Conservation (phyloP, 2,113 vertebrate species). For the Oncorhynchus tshawytscha region DNA sequence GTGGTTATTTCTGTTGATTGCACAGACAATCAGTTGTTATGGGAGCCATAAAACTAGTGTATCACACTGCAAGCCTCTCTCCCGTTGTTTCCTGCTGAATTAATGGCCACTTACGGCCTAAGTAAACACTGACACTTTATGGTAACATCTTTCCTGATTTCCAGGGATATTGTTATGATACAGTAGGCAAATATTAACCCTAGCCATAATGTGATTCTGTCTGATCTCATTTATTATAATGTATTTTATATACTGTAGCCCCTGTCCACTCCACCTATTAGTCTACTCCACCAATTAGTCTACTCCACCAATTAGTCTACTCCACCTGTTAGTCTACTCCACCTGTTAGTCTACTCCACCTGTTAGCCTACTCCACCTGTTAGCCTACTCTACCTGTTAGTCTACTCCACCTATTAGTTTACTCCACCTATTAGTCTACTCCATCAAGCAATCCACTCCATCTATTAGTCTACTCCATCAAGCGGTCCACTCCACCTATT, state of each 20-base stretch:
- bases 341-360: too few relatives aligned
- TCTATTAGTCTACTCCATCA: too few relatives aligned
- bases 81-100: constrained; percentile 10
- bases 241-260: not conserved
- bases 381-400: too few relatives aligned
- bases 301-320: too few relatives aligned
- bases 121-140: constrained; percentile 34
- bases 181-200: constrained; percentile 25
- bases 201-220: constrained; percentile 18
- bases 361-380: too few relatives aligned
- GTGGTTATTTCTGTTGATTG: not conserved
- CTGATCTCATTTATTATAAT: constrained; percentile 44
- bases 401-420: too few relatives aligned
- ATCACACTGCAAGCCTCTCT: constrained; percentile 5
- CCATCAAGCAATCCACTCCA: too few relatives aligned
- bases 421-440: too few relatives aligned
- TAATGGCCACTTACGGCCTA: constrained; percentile 19
- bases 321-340: too few relatives aligned
- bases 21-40: constrained; percentile 15
- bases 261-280: too few relatives aligned
- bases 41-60: constrained; percentile 32
- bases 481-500: too few relatives aligned
- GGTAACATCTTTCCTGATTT: not conserved
- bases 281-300: too few relatives aligned
- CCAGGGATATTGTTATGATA: not conserved